Base-by-base conservation (phyloP, 2,797 vertebrate genomes). In the Xenentodon cancila region DNA sequence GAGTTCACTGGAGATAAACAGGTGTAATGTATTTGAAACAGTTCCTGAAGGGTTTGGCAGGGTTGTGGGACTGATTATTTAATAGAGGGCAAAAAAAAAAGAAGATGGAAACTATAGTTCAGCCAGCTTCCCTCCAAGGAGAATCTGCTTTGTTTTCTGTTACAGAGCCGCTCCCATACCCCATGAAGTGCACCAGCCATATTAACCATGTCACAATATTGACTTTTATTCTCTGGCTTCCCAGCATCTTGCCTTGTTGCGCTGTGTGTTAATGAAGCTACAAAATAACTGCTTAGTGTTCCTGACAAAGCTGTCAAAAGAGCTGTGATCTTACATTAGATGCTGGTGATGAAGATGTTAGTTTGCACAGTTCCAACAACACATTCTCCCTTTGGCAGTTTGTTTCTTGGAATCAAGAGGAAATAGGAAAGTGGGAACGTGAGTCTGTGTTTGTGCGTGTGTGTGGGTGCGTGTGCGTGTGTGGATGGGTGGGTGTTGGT, bases 251-350 rank as follows among this genome's bases (percentile, higher is more conserved):
- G 55, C 62, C 53, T 60, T 34, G 58, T 47, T 63, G 57, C 2
- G 1, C 49, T 58, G 25, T 69, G 57, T 62, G 63, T 61, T 77
- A 73, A 79, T 59, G 53, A 73, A 57, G 60, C 69, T 44, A 18
- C 34, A 63, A 75, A 63, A 53, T 34, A 37, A 27, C 34, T 13
- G 71, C 71, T 71, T 59, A 53, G 50, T 75, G 73, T 72, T 80
- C 83, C 15, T 67, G 71, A 74, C 59, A 13, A 76, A 77, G 80
- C 76, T 75, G 75, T 72, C 76, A 65, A 66, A 58, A 19, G 77
- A 68, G 72, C 83, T 82, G 79, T 71, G 81, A 79, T 84, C 66
- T 54, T 54, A 1, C 12, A 34, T 72, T 48, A 59, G 76, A 63
- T 77, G 69, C 73, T 37, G 66, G 62, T 62, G 65, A 81, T 19